Conservation (phyloP, 2,888 invertebrate species). For the Tinea trinotella region DNA sequence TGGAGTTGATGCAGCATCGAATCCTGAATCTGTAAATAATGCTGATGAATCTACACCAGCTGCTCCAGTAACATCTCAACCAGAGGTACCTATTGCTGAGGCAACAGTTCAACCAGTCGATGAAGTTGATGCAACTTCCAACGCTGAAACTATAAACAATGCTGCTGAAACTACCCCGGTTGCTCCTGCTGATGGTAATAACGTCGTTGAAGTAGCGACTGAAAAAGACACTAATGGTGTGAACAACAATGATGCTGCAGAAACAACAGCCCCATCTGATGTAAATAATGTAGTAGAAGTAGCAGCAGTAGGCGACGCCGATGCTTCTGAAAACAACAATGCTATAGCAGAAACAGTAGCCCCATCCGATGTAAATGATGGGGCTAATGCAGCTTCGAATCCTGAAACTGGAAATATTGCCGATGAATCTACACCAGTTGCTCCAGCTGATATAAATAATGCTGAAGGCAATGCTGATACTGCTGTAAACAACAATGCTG, state of each 20-base stretch:
- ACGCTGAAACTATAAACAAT: not conserved
- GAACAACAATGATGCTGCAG: not conserved
- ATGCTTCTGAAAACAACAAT: conserved; percentile 26
- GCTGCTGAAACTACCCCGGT: not conserved
- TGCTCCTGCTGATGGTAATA: conserved; percentile 22
- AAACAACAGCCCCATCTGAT: not conserved
- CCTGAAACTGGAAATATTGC: conserved; percentile 13
- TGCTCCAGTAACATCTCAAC: conserved; percentile 33
- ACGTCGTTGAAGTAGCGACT: conserved; percentile 4
- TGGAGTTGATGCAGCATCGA: conserved; percentile 11
- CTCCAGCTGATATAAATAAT: conserved; percentile 38
- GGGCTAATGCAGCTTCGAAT: not conserved
- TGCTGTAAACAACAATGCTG: not conserved
- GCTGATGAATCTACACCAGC: conserved; percentile 27
- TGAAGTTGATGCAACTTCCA: not conserved
- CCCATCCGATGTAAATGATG: conserved; percentile 10
- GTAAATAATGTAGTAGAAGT: not conserved
- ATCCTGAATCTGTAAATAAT: conserved; percentile 13
- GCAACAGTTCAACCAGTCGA: conserved; percentile 8
- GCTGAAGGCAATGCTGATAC: conserved; percentile 27
- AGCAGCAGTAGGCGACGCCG: conserved; percentile 14
- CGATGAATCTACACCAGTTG: conserved; percentile 29
- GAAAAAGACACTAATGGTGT: conserved; percentile 12
- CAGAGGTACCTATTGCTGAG: conserved; percentile 26
- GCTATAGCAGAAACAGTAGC: conserved; percentile 1